phyloP scores from a whole-genome alignment of 2,888 invertebrate species.

The Spilarctia lutea region DNA sequence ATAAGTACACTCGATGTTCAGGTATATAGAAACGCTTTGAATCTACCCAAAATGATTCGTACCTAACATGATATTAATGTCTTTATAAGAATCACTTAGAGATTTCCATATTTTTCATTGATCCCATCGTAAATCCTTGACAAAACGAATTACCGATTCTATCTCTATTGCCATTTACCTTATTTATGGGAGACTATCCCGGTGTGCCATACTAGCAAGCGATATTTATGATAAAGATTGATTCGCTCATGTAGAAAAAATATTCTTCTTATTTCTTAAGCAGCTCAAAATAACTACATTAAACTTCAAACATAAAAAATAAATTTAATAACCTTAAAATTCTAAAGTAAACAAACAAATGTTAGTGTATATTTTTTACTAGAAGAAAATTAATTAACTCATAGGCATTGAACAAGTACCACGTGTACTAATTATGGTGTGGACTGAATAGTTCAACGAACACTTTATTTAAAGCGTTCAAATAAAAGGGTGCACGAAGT shows the following conservation, averaged over 20 bases:
- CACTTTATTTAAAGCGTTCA: slow-evolving; percentile 62
- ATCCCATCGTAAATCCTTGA: neutral
- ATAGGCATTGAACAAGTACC: slow-evolving; percentile 20
- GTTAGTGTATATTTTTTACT: slow-evolving; percentile 9
- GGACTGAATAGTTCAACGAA: slow-evolving; percentile 51
- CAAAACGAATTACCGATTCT: neutral
- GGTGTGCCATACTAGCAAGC: neutral
- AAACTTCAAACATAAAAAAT: neutral
- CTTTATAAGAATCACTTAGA: neutral
- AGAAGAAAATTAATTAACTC: slow-evolving; percentile 19
- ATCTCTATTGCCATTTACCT: slow-evolving; percentile 1
- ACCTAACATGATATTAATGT: neutral
- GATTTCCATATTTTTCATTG: neutral
- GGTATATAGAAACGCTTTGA: neutral
- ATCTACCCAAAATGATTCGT: neutral
- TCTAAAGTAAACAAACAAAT: neutral
- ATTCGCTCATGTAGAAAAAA: neutral
- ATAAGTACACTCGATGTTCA: neutral
- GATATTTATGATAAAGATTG: neutral
- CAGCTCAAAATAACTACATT: neutral
- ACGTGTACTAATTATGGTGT: slow-evolving; percentile 19
- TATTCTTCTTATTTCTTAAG: neutral
- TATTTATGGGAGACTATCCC: neutral
- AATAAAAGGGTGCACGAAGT: slow-evolving; percentile 59
- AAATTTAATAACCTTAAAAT: neutral